Base-by-base conservation (phyloP, 2,888 invertebrate genomes). In the Hybos culiciformis region DNA sequence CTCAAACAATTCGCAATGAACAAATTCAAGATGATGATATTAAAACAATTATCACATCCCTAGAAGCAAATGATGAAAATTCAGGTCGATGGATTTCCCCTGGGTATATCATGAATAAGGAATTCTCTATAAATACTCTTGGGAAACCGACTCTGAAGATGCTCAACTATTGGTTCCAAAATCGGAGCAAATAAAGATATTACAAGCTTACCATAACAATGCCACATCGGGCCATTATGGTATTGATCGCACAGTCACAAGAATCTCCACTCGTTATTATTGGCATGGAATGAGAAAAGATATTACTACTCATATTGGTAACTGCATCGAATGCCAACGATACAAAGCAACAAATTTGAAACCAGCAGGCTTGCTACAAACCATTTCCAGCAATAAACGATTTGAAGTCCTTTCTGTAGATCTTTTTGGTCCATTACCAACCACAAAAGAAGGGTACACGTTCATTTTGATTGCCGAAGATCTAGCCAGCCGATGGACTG, bases 381-480 rank as follows among this genome's bases (percentile, higher is more conserved):
- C 48, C 26, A 41, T 42, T 4, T 17, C 43, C 11, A 43, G 38
- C 11, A 38, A 39, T n/a, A 19, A 38, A 33, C 8, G 24, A 23
- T 32, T 42, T 21, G 42, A 38, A 24, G 12, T 38, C 14, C 5
- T 42, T 5, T 15, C 37, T 14, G 32, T 42, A 3, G 32, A 50
- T 18, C 39, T 51, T 6, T 52, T 50, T 41, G 50, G 47, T 15
- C 49, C 46, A 5, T 41, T 49, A 6, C 50, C 50, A 6, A 37
- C n/a, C 6, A 47, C 40, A 15, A 14, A 18, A 14, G 53, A 21
- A n/a, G 15, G 4, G 2, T 6, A 23, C 2, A 9, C 14, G 3
- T 57, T 56, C 55, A 48, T 55, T 4, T 26, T 47, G 45, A 9
- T 51, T 49, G 46, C 46, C 1, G 48, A 50, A 44, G 58, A 60